phyloP scores from a whole-genome alignment of 2,888 invertebrate genomes.

The Camptogramma bilineatum region DNA sequence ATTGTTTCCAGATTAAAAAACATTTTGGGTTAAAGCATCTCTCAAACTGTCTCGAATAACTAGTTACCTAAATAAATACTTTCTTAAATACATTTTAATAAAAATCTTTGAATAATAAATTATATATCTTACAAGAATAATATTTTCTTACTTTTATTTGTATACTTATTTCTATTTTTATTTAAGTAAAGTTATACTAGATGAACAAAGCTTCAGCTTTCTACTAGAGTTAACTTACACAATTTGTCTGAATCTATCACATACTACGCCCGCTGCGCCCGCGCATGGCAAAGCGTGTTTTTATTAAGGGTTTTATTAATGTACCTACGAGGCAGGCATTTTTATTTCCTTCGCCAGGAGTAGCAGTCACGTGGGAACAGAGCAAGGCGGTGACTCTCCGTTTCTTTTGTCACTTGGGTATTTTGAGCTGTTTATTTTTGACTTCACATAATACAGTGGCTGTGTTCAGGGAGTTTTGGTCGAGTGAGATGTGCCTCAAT shows the following conservation, averaged over 20 bases:
- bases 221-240: background rate
- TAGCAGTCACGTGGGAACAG: constrained; percentile 71
- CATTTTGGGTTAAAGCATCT: too few species aligned
- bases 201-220: background rate
- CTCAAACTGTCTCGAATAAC: too few species aligned
- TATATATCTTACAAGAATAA: too few species aligned
- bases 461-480: background rate
- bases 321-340: constrained; percentile 68
- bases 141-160: too few species aligned
- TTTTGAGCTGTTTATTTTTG: constrained; percentile 48
- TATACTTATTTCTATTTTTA: too few species aligned
- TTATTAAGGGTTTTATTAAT: constrained; percentile 81
- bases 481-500: background rate
- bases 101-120: too few species aligned
- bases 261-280: constrained; percentile 65
- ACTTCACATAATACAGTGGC: background rate
- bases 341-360: constrained; percentile 69
- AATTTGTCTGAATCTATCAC: constrained; percentile 46
- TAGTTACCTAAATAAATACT: too few species aligned
- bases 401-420: constrained; percentile 57
- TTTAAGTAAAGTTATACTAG: too few species aligned
- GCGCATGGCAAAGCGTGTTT: constrained; percentile 73
- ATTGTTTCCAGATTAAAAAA: too few species aligned
- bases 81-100: too few species aligned
- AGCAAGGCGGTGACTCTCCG: constrained; percentile 67